Evolutionary conservation across 2,113 vertebrate species (phyloP), one percentile per base, ranked within the genome.

Genomic region (Alaudala cheleensis): DNA sequence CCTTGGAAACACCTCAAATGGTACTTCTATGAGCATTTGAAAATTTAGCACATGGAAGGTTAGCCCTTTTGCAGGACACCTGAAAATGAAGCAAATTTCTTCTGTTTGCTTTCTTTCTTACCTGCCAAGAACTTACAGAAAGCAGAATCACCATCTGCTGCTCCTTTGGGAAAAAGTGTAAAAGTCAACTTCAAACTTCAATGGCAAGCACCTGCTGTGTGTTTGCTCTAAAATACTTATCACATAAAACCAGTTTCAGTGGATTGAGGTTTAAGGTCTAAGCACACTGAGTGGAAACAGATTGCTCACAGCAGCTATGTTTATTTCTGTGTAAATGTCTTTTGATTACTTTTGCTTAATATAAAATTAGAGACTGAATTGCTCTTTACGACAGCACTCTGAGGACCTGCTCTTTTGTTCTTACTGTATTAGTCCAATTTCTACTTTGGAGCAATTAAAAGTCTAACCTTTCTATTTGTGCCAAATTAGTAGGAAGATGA

Each of bases 261-360:
- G 26, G 22, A 86, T 86, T 91, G 78, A 87, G 45, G 67, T 92
- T 96, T 85, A 70, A 93, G 81, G 78, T 73, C 39, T 79, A 72
- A 88, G 44, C 72, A 86, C 54, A 81, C 26, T 31, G 58, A 70
- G 81, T 80, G 17, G 64, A 92, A 94, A 90, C 81, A 97, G 71
- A 86, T 92, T 95, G 82, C 44, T 83, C 94, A 70, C 47, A 67
- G 65, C 47, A 67, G 65, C 69, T 92, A 84, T 86, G 50, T 79
- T 90, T 87, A 80, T 73, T 93, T 92, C 39, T 90, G 15, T 71
- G 93, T 80, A 78, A 96, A 65, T 2, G 33, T 73, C 64, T 91
- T 95, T 81, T 94, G 85, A 90, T 96, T 95, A 88, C 71, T 92
- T 95, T 79, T 88, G 39, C 78, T 79, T 93, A 92, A 83, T 74